Evolutionary conservation across 2,888 invertebrate species (phyloP), one percentile per base, ranked within the genome.

Genomic region (Drosophila mayaguana): DNA sequence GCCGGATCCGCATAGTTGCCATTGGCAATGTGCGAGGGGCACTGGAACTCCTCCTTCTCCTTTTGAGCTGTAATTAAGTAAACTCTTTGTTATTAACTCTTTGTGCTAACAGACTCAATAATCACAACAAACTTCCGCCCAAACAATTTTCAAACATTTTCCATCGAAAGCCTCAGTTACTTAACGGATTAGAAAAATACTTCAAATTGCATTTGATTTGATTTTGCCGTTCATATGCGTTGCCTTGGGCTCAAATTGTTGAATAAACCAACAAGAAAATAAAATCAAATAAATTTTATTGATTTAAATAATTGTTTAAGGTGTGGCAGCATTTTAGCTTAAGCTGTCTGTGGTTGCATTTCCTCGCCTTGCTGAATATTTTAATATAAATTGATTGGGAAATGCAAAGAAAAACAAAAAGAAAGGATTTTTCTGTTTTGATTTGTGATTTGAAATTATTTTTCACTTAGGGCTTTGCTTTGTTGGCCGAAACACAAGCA

Each of bases 1-100:
- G 94, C 96, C 14, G 97, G 97, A 93, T 97, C 97, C 22, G 97
- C 97, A 91, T 96, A 97, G 92, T 97, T 97, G 70, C 97, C 97
- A 93, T 97, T 97, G 72, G 96, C 97, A 82, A 95, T 95, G 53
- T 95, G 95, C 92, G 96, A 95, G n/a, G 97, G 97, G 92, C 97
- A 97, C 71, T 94, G 93, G 89, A 95, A 97, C 56, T 96, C 96
- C 80, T 95, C 94, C 71, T 91, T 91, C 2, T 92, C 92, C 63
- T 93, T 89, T 86, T 92, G 92, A 28, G 88, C 92, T 92, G 72
- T 36, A n/a, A 36, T 36, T 22, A 43, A 20, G 3, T 11, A 18
- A 12, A 32, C 12, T 12, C n/a, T 32, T 6, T 12, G 34, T 51
- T 14, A 51, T 18, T 32, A 18, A 32, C 12, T 12, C n/a, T 32